Evolutionary conservation across 2,888 invertebrate species (phyloP).

Genomic region (Melanophora roralis): DNA sequence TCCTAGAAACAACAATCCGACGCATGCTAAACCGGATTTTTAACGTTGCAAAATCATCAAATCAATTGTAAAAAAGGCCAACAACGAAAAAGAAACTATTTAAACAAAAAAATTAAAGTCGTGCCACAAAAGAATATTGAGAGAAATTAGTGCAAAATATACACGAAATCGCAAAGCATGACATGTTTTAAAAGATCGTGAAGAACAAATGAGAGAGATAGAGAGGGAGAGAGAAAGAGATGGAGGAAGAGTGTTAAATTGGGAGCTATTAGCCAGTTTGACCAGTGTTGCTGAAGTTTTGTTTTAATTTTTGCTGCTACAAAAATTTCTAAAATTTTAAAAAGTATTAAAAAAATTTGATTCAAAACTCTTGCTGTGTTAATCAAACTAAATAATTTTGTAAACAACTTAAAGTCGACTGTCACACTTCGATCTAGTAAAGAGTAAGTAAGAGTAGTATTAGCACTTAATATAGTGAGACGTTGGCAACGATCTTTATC

Average conservation of each 20-base stretch:
- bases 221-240: neutral
- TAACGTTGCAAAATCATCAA: neutral
- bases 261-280: no score
- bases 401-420: no score
- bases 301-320: no score
- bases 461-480: no score
- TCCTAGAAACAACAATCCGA: constrained; percentile 50
- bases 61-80: neutral
- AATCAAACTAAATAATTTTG: no score
- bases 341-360: no score
- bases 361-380: no score
- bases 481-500: no score
- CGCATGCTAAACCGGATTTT: constrained; percentile 61
- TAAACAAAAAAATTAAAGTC: constrained; percentile 31
- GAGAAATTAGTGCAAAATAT: constrained; percentile 62
- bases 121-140: constrained; percentile 51
- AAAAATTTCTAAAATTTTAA: no score
- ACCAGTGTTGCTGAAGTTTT: no score
- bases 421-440: no score
- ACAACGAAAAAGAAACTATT: constrained; percentile 1
- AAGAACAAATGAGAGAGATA: neutral
- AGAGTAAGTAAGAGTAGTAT: no score
- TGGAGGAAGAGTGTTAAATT: neutral
- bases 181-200: constrained; percentile 40
- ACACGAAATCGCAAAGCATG: constrained; percentile 56